Base-by-base conservation (phyloP, 2,113 vertebrate species). In the Coracopsis vasa region DNA sequence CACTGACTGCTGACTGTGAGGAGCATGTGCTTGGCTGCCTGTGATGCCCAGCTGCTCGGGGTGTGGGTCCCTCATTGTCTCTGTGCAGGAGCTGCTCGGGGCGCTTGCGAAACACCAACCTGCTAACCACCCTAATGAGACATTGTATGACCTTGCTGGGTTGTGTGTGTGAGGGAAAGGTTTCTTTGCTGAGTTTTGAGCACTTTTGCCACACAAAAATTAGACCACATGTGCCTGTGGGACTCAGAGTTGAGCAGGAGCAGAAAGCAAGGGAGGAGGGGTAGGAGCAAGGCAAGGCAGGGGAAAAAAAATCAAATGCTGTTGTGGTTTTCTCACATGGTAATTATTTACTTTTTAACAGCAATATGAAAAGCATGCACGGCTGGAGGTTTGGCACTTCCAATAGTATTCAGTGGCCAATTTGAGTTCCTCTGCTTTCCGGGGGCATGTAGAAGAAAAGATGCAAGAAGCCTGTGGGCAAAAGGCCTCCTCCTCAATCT, bases 331-430 rank as follows among this genome's bases (percentile, higher is more conserved):
- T 94, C 90, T 92, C 67, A 93, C 64, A 62, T 70, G 79, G 85
- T 69, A 93, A 90, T 96, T 93, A 91, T 92, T 95, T 94, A 74
- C 69, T 94, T 95, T 92, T 91, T 60, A 94, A 67, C 69, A 95
- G 51, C 77, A 92, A 73, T 70, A 85, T 47, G 42, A 87, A 95
- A 96, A 65, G 39, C 53, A 54, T 66, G 42, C 62, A 31, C 1
- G 31, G 81, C 71, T 82, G 81, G 90, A 85, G 20, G 17, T 90
- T 90, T 94, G 37, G 42, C 53, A 69, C 79, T 92, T 77, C 62
- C 67, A 56, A 4, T 13, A n/a, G 66, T n/a, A 80, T 75, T 79
- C 45, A 60, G 60, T 28, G 71, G 62, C 58, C 56, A 14, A 71
- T 92, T 92, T 60, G 33, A 4, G 20, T 33, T 91, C 64, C 44